phyloP scores from a whole-genome alignment of 2,113 vertebrate genomes.

The Theristicus caerulescens region DNA sequence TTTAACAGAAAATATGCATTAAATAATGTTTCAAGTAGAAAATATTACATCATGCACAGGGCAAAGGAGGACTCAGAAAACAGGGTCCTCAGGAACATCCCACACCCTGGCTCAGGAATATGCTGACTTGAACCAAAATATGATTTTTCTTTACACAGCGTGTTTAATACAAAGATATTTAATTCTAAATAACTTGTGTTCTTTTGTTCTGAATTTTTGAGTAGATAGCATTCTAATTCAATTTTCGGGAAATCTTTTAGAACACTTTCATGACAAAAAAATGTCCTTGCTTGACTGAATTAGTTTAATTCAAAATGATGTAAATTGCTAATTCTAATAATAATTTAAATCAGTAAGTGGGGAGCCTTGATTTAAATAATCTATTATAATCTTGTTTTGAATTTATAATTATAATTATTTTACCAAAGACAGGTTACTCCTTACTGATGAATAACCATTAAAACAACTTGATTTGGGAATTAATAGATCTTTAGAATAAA shows the following conservation, averaged over 20 bases:
- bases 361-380: conserved; percentile 1
- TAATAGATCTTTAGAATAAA: background rate
- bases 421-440: background rate
- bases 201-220: background rate
- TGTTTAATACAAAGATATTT: background rate
- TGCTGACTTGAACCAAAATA: background rate
- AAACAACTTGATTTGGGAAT: background rate
- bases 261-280: background rate
- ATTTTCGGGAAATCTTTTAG: background rate
- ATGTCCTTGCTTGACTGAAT: background rate
- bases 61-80: background rate
- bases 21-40: background rate
- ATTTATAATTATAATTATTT: conserved; percentile 9
- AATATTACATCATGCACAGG: background rate
- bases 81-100: background rate
- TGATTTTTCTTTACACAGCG: background rate
- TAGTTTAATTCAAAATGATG: conserved; percentile 20
- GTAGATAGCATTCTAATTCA: background rate
- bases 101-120: background rate
- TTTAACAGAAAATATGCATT: background rate
- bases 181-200: background rate
- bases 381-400: conserved; percentile 27
- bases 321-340: conserved; percentile 19
- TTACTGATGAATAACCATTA: background rate
- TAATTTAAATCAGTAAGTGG: background rate